Evolutionary conservation across 2,113 vertebrate species (phyloP), one percentile per base, ranked within the genome.

Genomic region (Ariopsis seemanni): DNA sequence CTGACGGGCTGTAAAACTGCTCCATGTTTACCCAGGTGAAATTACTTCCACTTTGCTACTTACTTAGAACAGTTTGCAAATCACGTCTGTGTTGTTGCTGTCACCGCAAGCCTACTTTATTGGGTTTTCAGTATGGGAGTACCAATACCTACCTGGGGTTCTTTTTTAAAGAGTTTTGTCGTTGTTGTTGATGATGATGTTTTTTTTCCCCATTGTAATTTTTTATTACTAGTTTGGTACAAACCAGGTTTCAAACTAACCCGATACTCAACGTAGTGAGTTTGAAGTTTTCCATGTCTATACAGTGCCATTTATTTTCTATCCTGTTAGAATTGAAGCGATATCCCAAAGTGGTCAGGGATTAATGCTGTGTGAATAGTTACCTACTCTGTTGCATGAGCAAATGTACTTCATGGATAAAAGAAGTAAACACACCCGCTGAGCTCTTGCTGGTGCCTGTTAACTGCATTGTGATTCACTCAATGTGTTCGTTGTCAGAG

Each of bases 11-110:
- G 91, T 89, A 93, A 92, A 92, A 88, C 86, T 74, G 67, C 87
- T 82, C 78, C 2, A 27, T 93, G 93, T 94, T 93, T 93, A 92
- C 92, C 92, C 85, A 87, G 92, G 63, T 86, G 60, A 93, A 93
- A 93, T 89, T 87, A 93, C 92, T 93, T 95, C 92, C 93, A 90
- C 91, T 91, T 91, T 89, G 22, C 88, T 85, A 89, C 88, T 81
- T 86, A 18, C 86, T 91, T 88, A 60, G 90, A 91, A 85, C 57
- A 84, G 85, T 84, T 89, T 89, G 87, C 88, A 81, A 77, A 34
- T 92, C 90, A 91, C 85, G 85, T 90, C 86, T 80, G 89, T 82
- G 90, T 85, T 81, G 52, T 86, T 80, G 86, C 78, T 52, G 89
- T 89, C 58, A 55, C 63, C 67, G n/a, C 52, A 74, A 58, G 20